A percentile compares a stretch with the other conserved stretches of the same genome.
Evolutionary conservation across 2,797 vertebrate genomes (phyloP).

Genomic region (Sebastes hubbsi): DNA sequence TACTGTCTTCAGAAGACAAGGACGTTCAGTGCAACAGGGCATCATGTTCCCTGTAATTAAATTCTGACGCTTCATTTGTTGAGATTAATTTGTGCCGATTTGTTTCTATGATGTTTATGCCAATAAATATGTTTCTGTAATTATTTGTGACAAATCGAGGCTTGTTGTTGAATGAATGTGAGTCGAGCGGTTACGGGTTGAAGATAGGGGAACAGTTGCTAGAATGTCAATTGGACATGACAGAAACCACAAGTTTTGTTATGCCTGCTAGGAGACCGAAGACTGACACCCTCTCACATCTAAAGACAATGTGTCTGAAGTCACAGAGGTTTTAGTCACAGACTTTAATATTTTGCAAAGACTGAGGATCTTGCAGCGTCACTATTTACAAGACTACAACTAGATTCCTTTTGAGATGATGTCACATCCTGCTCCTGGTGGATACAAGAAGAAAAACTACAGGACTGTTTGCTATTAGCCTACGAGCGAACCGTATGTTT

Average conservation of each 20-base stretch:
- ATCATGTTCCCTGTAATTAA: not conserved
- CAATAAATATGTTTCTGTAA: slow-evolving; percentile 19
- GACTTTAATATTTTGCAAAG: too few species aligned
- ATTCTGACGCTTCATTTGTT: slow-evolving; percentile 15
- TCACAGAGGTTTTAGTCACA: too few species aligned
- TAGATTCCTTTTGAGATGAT: too few species aligned
- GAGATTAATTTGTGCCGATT: slow-evolving; percentile 4
- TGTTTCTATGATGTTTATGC: not conserved
- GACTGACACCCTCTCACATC: too few species aligned
- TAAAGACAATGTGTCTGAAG: too few species aligned
- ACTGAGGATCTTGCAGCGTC: too few species aligned
- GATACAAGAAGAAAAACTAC: too few species aligned
- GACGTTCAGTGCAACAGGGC: not conserved
- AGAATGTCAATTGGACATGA: not conserved
- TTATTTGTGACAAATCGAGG: not conserved
- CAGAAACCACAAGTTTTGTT: not conserved
- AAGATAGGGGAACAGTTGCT: not conserved
- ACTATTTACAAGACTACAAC: too few species aligned
- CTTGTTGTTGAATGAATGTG: not conserved
- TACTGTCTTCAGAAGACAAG: not conserved
- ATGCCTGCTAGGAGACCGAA: too few species aligned
- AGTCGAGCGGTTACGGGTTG: not conserved
- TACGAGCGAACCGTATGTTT: too few species aligned
- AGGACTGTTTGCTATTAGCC: too few species aligned
- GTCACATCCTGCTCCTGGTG: too few species aligned